Percentiles rank a stretch among this genome's conserved stretches.
phyloP scores from a whole-genome alignment of 1,140 invertebrate genomes.

The Drosophila littoralis region DNA sequence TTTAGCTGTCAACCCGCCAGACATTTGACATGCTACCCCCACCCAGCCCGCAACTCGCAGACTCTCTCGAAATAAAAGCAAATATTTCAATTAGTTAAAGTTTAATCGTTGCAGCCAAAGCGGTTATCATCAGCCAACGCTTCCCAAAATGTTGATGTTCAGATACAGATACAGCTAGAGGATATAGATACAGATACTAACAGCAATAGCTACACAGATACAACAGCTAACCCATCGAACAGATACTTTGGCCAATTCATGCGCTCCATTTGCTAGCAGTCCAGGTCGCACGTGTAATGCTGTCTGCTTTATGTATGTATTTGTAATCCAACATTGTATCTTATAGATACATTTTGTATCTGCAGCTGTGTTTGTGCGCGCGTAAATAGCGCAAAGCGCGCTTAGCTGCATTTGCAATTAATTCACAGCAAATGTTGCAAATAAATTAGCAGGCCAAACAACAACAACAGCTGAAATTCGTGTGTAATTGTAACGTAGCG shows the following conservation, averaged over 20 bases:
- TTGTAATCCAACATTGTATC: conserved; percentile 19
- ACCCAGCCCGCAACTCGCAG: not conserved
- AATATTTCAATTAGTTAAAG: conserved; percentile 75
- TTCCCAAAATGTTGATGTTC: conserved; percentile 59
- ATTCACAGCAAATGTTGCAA: conserved; percentile 83
- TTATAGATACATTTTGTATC: conserved; percentile 10
- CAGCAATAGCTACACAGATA: conserved; percentile 13
- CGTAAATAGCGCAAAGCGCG: conserved; percentile 75
- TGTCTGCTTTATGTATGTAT: conserved; percentile 16
- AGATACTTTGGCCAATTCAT: conserved; percentile 40
- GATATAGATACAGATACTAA: not conserved
- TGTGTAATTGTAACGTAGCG: conserved; percentile 36
- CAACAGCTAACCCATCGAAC: not conserved
- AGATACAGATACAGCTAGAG: conserved; percentile 12
- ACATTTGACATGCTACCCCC: conserved; percentile 63
- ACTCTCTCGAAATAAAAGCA: conserved; percentile 9
- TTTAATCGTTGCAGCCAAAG: conserved; percentile 41
- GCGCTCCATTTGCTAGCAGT: conserved; percentile 47
- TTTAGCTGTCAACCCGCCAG: conserved; percentile 68
- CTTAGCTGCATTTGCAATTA: conserved; percentile 80
- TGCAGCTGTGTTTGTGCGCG: conserved; percentile 38
- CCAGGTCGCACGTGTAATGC: conserved; percentile 6
- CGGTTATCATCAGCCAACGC: conserved; percentile 44
- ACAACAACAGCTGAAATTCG: conserved; percentile 7
- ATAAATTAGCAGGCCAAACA: conserved; percentile 73